Percentiles rank a stretch among this genome's conserved stretches.
Evolutionary conservation across 2,888 invertebrate species (phyloP).

Genomic region (Scaptomyza caliginosa): DNA sequence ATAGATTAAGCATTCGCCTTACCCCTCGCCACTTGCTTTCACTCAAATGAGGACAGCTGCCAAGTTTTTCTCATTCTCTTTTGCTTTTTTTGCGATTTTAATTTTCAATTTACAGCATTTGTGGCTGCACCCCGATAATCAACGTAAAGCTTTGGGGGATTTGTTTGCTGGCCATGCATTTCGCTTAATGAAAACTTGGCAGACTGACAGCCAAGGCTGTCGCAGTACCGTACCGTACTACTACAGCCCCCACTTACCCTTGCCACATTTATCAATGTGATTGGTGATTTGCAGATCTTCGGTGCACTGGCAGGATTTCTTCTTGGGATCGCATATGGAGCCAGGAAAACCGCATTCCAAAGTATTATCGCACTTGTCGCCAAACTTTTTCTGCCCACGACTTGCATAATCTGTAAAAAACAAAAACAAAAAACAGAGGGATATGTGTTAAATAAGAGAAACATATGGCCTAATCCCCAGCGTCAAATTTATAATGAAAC

Average conservation of each 20-base stretch:
- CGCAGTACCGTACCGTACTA: background rate
- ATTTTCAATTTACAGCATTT: constrained; percentile 59
- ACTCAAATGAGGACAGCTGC: constrained; percentile 29
- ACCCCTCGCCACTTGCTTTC: background rate
- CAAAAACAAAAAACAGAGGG: background rate
- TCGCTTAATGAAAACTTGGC: constrained; percentile 74
- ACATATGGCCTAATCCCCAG: constrained; percentile 61
- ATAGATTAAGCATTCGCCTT: constrained; percentile 33
- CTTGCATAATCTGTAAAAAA: constrained; percentile 84
- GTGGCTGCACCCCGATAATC: constrained; percentile 53
- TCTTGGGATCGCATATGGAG: constrained; percentile 89
- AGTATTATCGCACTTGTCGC: constrained; percentile 89
- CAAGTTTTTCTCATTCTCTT: constrained; percentile 38
- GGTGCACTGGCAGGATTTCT: constrained; percentile 89
- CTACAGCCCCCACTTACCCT: constrained; percentile 86
- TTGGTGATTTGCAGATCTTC: constrained; percentile 90
- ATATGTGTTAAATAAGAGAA: background rate
- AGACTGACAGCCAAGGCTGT: constrained; percentile 59
- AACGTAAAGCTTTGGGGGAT: constrained; percentile 55
- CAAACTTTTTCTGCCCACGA: constrained; percentile 88
- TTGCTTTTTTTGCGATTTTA: constrained; percentile 1
- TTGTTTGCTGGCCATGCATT: constrained; percentile 62
- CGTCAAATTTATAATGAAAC: constrained; percentile 68
- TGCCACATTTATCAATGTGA: constrained; percentile 93
- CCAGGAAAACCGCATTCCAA: constrained; percentile 91